Base-by-base conservation (phyloP, 2,113 vertebrate genomes). In the Cryptotis parvus region DNA sequence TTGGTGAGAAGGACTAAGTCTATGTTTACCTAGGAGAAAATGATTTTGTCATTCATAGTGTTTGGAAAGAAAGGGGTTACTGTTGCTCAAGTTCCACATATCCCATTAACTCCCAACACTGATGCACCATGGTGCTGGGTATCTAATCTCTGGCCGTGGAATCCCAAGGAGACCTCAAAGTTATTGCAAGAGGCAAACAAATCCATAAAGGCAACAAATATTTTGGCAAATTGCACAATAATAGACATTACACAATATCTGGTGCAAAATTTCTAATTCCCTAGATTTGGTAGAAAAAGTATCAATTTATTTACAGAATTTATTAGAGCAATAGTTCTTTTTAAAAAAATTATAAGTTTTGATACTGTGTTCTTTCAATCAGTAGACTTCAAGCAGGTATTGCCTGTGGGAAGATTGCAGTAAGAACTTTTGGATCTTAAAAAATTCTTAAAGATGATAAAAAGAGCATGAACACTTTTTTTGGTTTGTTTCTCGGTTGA, bases 401-500 rank as follows among this genome's bases (percentile, higher is more conserved):
- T 35, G 15, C 72, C 45, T 76, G 90, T 69, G 58, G 43, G 43
- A 80, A 89, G 55, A 4, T 7, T 92, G 29, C 27, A 24, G 12
- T 49, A 88, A 86, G 43, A 84, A 55, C 76, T 70, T 66, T 85
- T 27, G 16, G 8, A 65, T 63, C 6, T 72, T 65, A 75, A 66
- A 12, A 87, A 49, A 74, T 33, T 14, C 63, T 65, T 65, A 72
- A n/a, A 33, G 31, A n/a, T n/a, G 31, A 15, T 63, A 37, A 76
- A 68, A 73, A 3, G 35, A 87, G 37, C 14, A 4, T 22, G 24
- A 43, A 41, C 79, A 75, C 22, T 83, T 58, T 7, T 58, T 58
- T 20, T 58, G 84, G 90, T 94, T 92, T 11, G 72, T 75, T 80
- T 89, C 76, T 22, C 31, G 70, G 35, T 41, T 84, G 20, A 91